Evolutionary conservation across 2,888 invertebrate species (phyloP), one percentile per base, ranked within the genome.

Genomic region (Zygothrica quintamaculata): DNA sequence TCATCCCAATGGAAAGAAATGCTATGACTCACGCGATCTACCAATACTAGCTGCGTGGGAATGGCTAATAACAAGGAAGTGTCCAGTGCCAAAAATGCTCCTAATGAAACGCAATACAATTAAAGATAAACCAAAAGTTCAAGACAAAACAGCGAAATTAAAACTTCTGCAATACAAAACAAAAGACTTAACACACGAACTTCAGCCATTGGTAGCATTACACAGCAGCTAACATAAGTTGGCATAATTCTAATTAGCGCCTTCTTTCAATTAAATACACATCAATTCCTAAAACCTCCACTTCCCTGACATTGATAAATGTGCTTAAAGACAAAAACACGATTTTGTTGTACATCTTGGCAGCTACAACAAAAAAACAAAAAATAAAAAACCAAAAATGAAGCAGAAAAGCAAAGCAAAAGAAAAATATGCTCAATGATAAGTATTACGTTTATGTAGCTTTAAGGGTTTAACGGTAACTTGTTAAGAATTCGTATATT

Each of bases 1-100:
- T 74, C 78, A 75, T 70, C 75, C 51, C 46, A 42, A n/a, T 47
- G 37, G 56, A 33, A 61, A 59, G 75, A 75, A 70, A 71, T 57
- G 77, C 74, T 59, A 61, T 87, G 80, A 87, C 88, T 80, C 80
- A 81, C 88, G 80, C 88, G 80, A 81, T 87, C 60, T 57, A n/a
- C n/a, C n/a, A n/a, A 34, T 5, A 25, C 52, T 18, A 62, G 37
- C 72, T 85, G 82, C 80, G 88, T 81, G 80, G 80, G 88, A 81
- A 81, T 72, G 73, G 86, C 86, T 68, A 85, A 85, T 60, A 87
- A 87, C 42, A 70, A 82, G 77, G 88, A 82, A 81, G 84, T 68
- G 53, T 37, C 39, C 62, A 25, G 26, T 68, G 44, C 50, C 51
- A 50, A 61, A 50, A 61, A 43, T 11, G 29, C 37, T 22, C 39